Percentiles rank a stretch among this genome's conserved stretches.
phyloP scores from a whole-genome alignment of 2,113 vertebrate species.

The Nothobranchius furzeri region DNA sequence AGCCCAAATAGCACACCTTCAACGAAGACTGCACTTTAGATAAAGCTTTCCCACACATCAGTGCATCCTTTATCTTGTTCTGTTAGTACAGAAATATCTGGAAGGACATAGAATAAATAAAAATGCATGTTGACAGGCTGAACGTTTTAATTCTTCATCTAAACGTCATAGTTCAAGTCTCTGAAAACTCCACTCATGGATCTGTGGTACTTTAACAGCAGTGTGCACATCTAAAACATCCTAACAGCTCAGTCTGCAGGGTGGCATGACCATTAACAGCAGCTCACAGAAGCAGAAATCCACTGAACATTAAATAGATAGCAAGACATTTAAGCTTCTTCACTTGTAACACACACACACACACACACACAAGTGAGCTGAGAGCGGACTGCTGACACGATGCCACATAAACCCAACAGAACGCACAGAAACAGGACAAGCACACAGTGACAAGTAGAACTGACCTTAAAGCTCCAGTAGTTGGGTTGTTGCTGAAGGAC shows the following conservation, averaged over 20 bases:
- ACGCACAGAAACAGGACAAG: constrained; percentile 25
- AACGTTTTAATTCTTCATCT: not conserved
- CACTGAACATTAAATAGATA: constrained; percentile 59
- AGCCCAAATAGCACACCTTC: constrained; percentile 38
- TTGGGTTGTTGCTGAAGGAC: constrained; percentile 88
- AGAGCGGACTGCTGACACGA: constrained; percentile 21
- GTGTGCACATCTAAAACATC: constrained; percentile 37
- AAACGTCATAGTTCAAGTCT: not conserved
- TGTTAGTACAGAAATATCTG: constrained; percentile 12
- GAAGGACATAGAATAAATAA: constrained; percentile 9
- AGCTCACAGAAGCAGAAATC: constrained; percentile 54
- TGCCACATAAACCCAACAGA: constrained; percentile 23
- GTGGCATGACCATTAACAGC: constrained; percentile 56
- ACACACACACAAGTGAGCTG: constrained; percentile 19
- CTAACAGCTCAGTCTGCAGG: constrained; percentile 5
- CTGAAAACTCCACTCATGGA: constrained; percentile 14
- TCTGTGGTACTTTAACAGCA: constrained; percentile 38
- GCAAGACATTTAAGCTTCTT: constrained; percentile 57
- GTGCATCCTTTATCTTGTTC: constrained; percentile 17
- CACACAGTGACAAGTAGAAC: constrained; percentile 76
- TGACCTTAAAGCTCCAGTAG: constrained; percentile 99
- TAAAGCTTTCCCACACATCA: constrained; percentile 15
- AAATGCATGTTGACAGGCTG: constrained; percentile 1
- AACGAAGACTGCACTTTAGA: constrained; percentile 16
- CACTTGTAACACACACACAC: not conserved